Percentiles rank a stretch among this genome's conserved stretches.
Evolutionary conservation across 2,797 vertebrate genomes (phyloP).

Genomic region (Galaxias olidus): DNA sequence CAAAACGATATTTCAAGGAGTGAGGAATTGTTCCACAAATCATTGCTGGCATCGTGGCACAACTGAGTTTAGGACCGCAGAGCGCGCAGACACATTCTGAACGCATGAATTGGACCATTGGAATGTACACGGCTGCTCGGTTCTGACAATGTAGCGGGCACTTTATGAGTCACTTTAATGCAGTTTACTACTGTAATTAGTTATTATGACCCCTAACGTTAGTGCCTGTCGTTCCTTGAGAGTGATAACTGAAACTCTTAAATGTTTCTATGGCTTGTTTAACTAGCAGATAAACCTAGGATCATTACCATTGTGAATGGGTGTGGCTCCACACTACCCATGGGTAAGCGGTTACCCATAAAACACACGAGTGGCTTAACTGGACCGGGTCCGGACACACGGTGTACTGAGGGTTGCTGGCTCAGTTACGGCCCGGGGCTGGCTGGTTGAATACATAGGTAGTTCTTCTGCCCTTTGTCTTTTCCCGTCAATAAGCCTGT

Average conservation of each 20-base stretch:
- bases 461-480: neutral
- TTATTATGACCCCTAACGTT: neutral
- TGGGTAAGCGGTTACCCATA: too few species aligned
- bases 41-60: neutral
- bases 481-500: neutral
- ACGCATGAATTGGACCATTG: neutral
- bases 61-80: neutral
- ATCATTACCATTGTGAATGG: neutral
- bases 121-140: neutral
- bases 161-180: neutral
- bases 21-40: slow-evolving; percentile 8
- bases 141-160: neutral
- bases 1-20: neutral
- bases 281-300: neutral
- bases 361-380: neutral
- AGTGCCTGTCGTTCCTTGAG: neutral
- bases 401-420: neutral
- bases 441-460: neutral
- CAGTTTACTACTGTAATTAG: neutral
- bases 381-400: neutral
- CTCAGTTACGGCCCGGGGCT: neutral
- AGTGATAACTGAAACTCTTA: neutral
- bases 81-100: neutral
- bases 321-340: neutral
- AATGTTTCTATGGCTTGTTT: neutral